Conservation (phyloP, 1,140 invertebrate genomes). For the Cydia pomonella region DNA sequence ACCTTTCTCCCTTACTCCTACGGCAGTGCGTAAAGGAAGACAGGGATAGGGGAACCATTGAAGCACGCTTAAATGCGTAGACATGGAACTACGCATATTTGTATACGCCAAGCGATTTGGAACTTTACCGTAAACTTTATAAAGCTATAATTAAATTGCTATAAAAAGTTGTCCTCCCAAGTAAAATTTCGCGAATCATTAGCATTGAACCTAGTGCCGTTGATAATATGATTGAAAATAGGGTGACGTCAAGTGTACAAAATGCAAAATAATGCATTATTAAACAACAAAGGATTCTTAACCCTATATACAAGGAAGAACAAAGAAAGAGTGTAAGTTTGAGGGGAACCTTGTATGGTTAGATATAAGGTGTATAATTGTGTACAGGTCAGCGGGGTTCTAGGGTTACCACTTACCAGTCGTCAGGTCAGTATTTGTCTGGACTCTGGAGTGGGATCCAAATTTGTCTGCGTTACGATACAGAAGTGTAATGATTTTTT, state of each 20-base stretch:
- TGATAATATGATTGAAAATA: not conserved
- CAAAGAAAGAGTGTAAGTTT: not conserved
- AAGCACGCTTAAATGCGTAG: not conserved
- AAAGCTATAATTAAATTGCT: not conserved
- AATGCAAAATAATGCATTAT: not conserved
- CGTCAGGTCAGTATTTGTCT: not conserved
- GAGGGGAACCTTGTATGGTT: not conserved
- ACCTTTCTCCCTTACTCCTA: not conserved
- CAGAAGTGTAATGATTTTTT: too few species aligned
- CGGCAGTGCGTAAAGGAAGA: not conserved
- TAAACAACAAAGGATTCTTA: not conserved
- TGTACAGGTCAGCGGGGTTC: not conserved
- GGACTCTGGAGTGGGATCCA: too few species aligned
- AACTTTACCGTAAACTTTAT: not conserved
- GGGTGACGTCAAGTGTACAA: not conserved
- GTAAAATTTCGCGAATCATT: not conserved
- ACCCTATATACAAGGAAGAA: not conserved
- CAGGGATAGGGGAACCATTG: not conserved
- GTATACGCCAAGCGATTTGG: not conserved
- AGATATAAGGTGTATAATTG: not conserved
- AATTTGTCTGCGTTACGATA: too few species aligned
- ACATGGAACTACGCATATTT: not conserved
- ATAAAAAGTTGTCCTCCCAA: not conserved
- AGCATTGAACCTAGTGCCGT: not conserved
- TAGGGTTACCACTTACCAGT: not conserved